Evolutionary conservation across 2,797 vertebrate species (phyloP), one percentile per base, ranked within the genome.

Genomic region (Sarcophilus harrisii): DNA sequence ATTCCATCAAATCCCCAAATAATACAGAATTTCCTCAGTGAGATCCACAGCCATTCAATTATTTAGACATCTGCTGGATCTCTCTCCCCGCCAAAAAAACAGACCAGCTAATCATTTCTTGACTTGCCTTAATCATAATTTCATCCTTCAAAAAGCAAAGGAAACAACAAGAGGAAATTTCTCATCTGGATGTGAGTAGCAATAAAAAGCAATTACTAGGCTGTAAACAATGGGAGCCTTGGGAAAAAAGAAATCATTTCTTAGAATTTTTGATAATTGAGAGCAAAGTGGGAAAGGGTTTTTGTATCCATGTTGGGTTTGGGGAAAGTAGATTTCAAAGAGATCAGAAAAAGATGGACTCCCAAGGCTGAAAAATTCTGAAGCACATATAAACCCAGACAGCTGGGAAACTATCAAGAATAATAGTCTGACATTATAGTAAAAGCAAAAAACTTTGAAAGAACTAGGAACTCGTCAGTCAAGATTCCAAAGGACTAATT

Each of bases 1-100:
- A 87, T 87, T 87, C 73, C 73, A 87, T 87, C 38, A 87, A 87
- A 87, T 87, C 73, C 73, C 73, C 38, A 45, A 87, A 87, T 87
- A 87, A 87, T 87, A 87, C 38, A 49, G 38, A 87, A 87, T 87
- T 87, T 87, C 73, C 73, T 87, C 38, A 87, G 73, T 27, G 73
- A 87, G 73, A 87, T 87, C 73, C 73, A 87, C 24, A 49, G 32
- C 38, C 73, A 87, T 49, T 81, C 73, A 27, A 0, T 45, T 81
- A 81, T 45, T 87, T 87, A 87, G 18, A 87, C 73, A 87, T 87
- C 73, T 87, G 73, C 24, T 45, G 38, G 38, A 87, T 87, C 73
- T 87, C 73, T 87, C 21, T 13, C 21, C 73, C 38, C 27, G 73
- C 73, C 73, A 87, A 87, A 87, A 87, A 87, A 87, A 87, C 73